These are phyloP conservation scores for Yasuhikotakia modesta DNA, from an alignment of 2,797 vertebrate species.

Conservation along the genomic window DNA sequence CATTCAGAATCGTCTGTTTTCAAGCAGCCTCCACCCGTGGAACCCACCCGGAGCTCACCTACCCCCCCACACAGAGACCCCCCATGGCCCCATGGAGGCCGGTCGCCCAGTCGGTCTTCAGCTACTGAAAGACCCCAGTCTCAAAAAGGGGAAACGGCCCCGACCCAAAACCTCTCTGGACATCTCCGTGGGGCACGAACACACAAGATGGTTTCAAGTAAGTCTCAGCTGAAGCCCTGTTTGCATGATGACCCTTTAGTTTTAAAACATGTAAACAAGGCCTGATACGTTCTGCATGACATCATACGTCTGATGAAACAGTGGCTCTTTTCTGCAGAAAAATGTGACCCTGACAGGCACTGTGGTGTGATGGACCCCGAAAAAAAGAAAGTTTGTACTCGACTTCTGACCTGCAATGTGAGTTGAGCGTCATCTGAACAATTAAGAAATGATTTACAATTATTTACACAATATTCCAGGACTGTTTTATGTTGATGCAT, in stretches of 20 bases:
- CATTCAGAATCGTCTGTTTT: slow-evolving; percentile 82
- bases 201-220: slow-evolving; percentile 82
- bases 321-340: slow-evolving; percentile 72
- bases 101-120: slow-evolving; percentile 71
- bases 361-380: slow-evolving; percentile 91
- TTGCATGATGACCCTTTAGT: background rate
- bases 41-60: slow-evolving; percentile 71
- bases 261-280: background rate
- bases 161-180: slow-evolving; percentile 47
- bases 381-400: slow-evolving; percentile 91
- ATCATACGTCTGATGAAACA: background rate
- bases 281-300: background rate
- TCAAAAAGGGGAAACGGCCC: slow-evolving; percentile 69
- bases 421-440: slow-evolving; percentile 45
- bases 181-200: slow-evolving; percentile 75
- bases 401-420: slow-evolving; percentile 93
- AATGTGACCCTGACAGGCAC: slow-evolving; percentile 92
- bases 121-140: slow-evolving; percentile 66
- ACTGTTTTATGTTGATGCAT: background rate
- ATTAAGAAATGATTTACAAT: too few species aligned
- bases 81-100: slow-evolving; percentile 79
- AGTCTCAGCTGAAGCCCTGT: slow-evolving; percentile 65
- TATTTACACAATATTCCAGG: background rate
- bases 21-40: slow-evolving; percentile 77
- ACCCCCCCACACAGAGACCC: slow-evolving; percentile 75